Evolutionary conservation across 2,797 vertebrate species (phyloP).

Genomic region (Fistularia commersonii): DNA sequence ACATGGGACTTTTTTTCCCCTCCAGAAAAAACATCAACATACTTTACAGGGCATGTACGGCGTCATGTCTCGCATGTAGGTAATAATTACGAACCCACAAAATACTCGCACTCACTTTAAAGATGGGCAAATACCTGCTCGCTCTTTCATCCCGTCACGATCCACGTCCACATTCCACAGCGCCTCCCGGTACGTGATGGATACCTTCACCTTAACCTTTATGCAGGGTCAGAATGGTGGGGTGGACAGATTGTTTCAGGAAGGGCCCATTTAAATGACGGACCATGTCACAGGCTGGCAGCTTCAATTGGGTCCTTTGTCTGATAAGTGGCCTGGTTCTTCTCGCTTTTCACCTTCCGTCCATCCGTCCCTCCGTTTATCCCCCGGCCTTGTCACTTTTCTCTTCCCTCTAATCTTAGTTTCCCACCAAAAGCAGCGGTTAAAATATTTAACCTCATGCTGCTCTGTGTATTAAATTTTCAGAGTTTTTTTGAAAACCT

Average conservation of each 20-base stretch:
- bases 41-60: not conserved
- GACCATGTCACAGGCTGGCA: conserved; percentile 50
- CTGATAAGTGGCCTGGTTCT: conserved; percentile 41
- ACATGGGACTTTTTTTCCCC: too few species aligned
- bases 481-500: too few species aligned
- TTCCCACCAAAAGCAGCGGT: too few species aligned
- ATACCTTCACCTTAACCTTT: conserved; percentile 47
- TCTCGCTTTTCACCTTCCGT: conserved; percentile 24
- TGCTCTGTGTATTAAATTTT: too few species aligned
- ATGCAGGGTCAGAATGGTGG: conserved; percentile 11
- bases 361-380: not conserved
- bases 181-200: conserved; percentile 42
- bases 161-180: conserved; percentile 7
- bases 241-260: conserved; percentile 28
- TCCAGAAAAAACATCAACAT: too few species aligned
- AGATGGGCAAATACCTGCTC: conserved; percentile 40
- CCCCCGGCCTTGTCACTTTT: not conserved
- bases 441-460: too few species aligned
- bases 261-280: conserved; percentile 45
- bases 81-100: conserved; percentile 14
- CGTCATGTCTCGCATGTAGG: not conserved
- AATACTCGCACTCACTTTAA: conserved; percentile 20
- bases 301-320: conserved; percentile 59
- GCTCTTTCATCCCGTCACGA: conserved; percentile 22
- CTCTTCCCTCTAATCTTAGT: too few species aligned